phyloP scores from a whole-genome alignment of 2,797 vertebrate genomes.

The Urocyon cinereoargenteus region DNA sequence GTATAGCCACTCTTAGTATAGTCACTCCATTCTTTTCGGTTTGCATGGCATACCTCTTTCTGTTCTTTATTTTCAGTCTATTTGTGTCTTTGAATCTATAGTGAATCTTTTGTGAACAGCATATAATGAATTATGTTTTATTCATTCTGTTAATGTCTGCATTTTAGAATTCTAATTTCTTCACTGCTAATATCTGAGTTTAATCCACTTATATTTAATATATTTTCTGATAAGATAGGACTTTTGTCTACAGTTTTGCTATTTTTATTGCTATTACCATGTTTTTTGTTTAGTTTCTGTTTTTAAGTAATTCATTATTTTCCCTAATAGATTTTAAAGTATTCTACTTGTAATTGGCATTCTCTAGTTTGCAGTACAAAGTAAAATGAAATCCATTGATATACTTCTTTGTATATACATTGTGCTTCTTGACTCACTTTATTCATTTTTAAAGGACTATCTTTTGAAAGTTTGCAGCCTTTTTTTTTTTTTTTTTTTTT shows the following conservation, averaged over 20 bases:
- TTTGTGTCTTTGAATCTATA: neutral
- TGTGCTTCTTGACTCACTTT: neutral
- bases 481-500: too few species aligned
- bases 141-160: neutral
- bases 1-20: neutral
- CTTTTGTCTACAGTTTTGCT: neutral
- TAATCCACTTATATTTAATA: slow-evolving; percentile 13
- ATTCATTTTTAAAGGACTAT: neutral
- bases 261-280: neutral
- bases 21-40: neutral
- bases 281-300: neutral
- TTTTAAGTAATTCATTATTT: slow-evolving; percentile 17
- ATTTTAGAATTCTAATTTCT: neutral
- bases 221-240: neutral
- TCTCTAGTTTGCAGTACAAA: neutral
- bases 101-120: neutral
- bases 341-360: neutral
- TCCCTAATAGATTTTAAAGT: neutral
- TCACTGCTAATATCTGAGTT: neutral
- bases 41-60: neutral
- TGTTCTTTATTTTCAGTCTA: neutral
- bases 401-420: neutral
- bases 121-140: neutral
- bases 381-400: slow-evolving; percentile 24
- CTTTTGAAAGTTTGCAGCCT: neutral